Base-by-base conservation (phyloP, 2,888 invertebrate genomes). In the Steromphala cineraria region DNA sequence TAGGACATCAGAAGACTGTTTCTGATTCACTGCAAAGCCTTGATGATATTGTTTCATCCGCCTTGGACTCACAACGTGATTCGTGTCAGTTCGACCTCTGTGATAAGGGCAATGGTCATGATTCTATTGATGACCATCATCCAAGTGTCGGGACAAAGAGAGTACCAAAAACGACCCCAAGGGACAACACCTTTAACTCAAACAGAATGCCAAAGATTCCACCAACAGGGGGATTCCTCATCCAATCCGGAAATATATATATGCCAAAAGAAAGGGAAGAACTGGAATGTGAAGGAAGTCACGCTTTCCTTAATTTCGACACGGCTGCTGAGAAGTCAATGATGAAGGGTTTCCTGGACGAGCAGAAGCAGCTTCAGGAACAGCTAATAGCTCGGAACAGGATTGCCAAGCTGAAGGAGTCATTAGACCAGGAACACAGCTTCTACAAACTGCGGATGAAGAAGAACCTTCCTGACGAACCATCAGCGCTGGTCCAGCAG, bases 341-440 rank as follows among this genome's bases (percentile, higher is more conserved):
- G 84, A 83, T 88, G 28, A 78, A 80, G 53, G 81, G 78, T 52
- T 88, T 84, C 71, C 83, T 88, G 8, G 75, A 79, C 21, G 83
- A 84, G 10, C 86, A 88, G 80, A 85, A 82, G 80, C 81, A 81
- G 15, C 80, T 85, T 2, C 88, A 88, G 53, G 86, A 87, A 78
- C 86, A 87, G 56, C 81, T 88, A 15, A 80, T 88, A 10, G 85
- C 87, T 13, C 76, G 88, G 17, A 88, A 88, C 76, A 83, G 84
- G 19, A 81, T 88, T 0, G 78, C 81, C 31, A 84, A 82, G 67
- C 84, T 88, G 75, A 81, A 83, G 74, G 40, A 71, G 7, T 46
- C 46, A 21, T 55, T 81, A 24, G 77, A 81, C 76, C 55, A 55
- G 31, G 83, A 80, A 46, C 83, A 83, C 80, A 76, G 75, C 10